A percentile compares a stretch with the other conserved stretches of the same genome.
Conservation (phyloP, 2,797 vertebrate genomes). For the Dallia pectoralis region DNA sequence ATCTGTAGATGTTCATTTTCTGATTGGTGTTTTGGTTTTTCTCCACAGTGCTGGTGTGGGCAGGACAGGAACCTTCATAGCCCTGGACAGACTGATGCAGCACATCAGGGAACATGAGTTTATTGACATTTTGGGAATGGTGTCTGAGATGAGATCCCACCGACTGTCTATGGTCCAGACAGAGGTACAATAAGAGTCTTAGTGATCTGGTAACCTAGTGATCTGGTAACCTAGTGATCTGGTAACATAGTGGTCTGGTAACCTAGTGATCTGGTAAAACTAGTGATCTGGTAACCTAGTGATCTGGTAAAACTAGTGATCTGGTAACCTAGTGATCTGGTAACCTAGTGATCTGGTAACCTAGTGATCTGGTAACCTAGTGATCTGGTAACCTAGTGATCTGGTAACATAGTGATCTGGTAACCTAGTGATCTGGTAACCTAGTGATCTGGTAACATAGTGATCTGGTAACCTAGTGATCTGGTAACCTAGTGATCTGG, state of each 20-base stretch:
- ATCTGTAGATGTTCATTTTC: background rate
- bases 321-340: background rate
- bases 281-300: background rate
- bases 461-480: background rate
- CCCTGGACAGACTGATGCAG: slow-evolving; percentile 92
- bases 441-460: background rate
- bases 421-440: background rate
- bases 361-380: background rate
- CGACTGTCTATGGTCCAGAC: slow-evolving; percentile 91
- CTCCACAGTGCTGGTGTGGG: slow-evolving; percentile 88
- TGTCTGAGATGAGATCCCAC: slow-evolving; percentile 92
- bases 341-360: background rate
- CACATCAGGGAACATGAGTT: slow-evolving; percentile 93
- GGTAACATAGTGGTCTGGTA: no score
- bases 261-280: background rate
- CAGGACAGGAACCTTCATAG: slow-evolving; percentile 93
- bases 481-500: no score
- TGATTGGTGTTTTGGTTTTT: slow-evolving; percentile 32
- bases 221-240: no score
- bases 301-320: background rate
- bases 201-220: no score
- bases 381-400: background rate
- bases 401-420: background rate
- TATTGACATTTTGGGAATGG: slow-evolving; percentile 88
- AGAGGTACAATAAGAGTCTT: background rate